Conservation (phyloP, 2,797 vertebrate genomes). For the Graptemys geographica region DNA sequence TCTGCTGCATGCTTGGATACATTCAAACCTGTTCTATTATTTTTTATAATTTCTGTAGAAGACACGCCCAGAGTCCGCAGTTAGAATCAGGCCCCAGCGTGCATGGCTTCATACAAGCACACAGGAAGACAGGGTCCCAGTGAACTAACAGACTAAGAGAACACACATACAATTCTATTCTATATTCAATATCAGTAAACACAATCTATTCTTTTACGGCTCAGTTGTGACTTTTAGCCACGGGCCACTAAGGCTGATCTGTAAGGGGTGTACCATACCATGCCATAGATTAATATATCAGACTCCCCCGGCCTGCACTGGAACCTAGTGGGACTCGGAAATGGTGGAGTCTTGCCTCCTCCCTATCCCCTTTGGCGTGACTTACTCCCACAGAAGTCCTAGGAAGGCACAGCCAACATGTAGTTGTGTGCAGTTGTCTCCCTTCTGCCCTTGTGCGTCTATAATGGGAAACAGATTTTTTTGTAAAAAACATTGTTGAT, state of each 20-base stretch:
- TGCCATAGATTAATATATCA: neutral
- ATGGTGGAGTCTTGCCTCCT: neutral
- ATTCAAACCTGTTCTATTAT: neutral
- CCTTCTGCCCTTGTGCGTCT: neutral
- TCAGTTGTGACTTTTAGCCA: neutral
- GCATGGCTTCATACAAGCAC: neutral
- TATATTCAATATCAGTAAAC: neutral
- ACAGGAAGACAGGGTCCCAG: neutral
- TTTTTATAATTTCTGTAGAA: neutral
- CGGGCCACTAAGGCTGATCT: fast-evolving
- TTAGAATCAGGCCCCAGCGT: neutral
- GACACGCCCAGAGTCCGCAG: neutral
- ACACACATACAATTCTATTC: neutral
- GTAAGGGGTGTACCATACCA: conserved; percentile 2
- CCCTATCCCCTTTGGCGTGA: neutral
- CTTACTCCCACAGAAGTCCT: neutral
- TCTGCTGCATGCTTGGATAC: neutral
- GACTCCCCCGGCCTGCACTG: neutral
- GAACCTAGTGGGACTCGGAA: neutral
- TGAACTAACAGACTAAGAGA: neutral
- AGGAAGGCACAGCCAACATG: neutral
- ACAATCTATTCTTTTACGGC: neutral
- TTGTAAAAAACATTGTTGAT: neutral
- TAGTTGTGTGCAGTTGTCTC: neutral
- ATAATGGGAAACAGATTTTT: neutral